These are phyloP conservation scores for Perdita meconis DNA, from an alignment of 2,888 invertebrate species.

Conservation along the genomic window DNA sequence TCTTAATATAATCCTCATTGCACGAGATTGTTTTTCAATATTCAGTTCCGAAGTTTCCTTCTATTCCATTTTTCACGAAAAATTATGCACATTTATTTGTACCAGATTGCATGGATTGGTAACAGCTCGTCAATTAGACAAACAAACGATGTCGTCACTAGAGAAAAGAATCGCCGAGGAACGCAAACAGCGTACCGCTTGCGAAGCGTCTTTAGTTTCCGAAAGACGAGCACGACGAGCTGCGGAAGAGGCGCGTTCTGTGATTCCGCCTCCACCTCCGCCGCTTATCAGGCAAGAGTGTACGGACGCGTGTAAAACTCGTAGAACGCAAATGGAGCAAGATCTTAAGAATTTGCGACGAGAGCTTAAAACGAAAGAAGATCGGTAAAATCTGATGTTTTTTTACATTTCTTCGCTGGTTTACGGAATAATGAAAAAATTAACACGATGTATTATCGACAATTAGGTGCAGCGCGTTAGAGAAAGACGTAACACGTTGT, in stretches of 20 bases:
- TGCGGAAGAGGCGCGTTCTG: constrained; percentile 84
- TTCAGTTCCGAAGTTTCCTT: neutral
- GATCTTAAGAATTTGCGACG: constrained; percentile 88
- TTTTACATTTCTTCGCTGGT: neutral
- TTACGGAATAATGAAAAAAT: neutral
- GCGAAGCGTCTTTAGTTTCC: constrained; percentile 90
- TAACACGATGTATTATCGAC: no score
- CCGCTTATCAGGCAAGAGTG: constrained; percentile 86
- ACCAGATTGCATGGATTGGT: constrained; percentile 90
- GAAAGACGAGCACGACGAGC: constrained; percentile 90
- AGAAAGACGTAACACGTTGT: constrained; percentile 84
- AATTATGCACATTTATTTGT: constrained; percentile 9
- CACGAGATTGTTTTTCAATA: neutral
- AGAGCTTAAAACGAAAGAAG: constrained; percentile 88
- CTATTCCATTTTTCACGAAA: neutral
- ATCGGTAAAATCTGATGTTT: constrained; percentile 84
- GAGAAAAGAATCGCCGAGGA: constrained; percentile 95
- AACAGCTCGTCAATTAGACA: constrained; percentile 91
- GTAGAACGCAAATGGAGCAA: constrained; percentile 88
- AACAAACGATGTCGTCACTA: constrained; percentile 89
- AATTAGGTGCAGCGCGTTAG: constrained; percentile 74
- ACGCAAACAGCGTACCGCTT: constrained; percentile 89
- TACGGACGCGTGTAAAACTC: constrained; percentile 88
- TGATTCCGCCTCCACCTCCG: constrained; percentile 81
- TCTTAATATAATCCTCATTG: neutral